phyloP scores from a whole-genome alignment of 1,140 invertebrate species.

The Sitodiplosis mosellana region DNA sequence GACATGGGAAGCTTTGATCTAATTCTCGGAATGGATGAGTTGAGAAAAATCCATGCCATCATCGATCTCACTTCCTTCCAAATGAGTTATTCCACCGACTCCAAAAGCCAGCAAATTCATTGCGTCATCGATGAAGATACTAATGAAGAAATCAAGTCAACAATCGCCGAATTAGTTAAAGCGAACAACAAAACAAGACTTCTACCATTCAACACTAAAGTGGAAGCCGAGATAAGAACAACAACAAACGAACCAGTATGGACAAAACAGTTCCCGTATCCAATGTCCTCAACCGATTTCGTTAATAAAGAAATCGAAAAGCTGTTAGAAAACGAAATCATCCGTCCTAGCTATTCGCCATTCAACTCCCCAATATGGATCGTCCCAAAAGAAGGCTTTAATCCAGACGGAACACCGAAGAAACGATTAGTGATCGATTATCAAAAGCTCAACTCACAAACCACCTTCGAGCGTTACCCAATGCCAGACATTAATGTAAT shows the following conservation, averaged over 20 bases:
- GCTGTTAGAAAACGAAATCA: constrained; percentile 6
- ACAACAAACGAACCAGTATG: constrained; percentile 5
- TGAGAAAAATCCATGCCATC: no score
- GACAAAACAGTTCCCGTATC: constrained; percentile 9
- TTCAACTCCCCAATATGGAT: constrained; percentile 10
- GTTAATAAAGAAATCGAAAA: constrained; percentile 6
- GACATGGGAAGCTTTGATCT: no score
- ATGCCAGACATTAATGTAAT: constrained; percentile 31
- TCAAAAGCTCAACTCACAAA: constrained; percentile 17
- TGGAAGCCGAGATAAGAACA: constrained; percentile 3
- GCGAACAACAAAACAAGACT: constrained; percentile 1
- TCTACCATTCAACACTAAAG: constrained; percentile 4
- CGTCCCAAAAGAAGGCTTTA: constrained; percentile 10
- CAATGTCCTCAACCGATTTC: constrained; percentile 5
- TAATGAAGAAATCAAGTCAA: no score
- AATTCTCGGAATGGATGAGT: no score
- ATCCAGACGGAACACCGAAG: constrained; percentile 10
- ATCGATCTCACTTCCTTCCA: no score
- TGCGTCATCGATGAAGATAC: no score
- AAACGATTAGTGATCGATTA: constrained; percentile 21
- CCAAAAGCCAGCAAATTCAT: no score
- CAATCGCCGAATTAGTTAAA: no score
- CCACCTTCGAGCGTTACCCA: constrained; percentile 24
- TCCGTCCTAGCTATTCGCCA: constrained; percentile 2
- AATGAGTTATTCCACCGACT: no score